These are phyloP conservation scores for Muscidifurax raptorellus DNA, from an alignment of 1,140 invertebrate species.

Conservation along the genomic window DNA sequence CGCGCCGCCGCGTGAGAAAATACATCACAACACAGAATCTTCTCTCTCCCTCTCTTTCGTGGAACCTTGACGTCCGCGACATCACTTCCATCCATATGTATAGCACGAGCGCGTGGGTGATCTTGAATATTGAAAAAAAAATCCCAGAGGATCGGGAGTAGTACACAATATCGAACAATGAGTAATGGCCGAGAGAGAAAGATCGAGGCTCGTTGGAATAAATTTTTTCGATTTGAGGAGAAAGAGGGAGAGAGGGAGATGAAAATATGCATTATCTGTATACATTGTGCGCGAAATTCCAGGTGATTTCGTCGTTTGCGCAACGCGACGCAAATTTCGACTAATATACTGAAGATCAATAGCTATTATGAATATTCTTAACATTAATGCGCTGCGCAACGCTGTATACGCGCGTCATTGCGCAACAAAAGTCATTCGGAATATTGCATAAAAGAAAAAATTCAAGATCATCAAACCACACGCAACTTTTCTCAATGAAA, in stretches of 20 bases:
- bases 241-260: neutral
- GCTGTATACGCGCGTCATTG: too few species aligned
- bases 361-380: too few species aligned
- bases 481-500: too few species aligned
- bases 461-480: too few species aligned
- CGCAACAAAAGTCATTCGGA: too few species aligned
- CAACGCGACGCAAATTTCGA: too few species aligned
- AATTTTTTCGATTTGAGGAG: constrained; percentile 32
- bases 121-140: constrained; percentile 67
- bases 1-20: constrained; percentile 49
- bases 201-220: too few species aligned
- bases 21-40: constrained; percentile 28
- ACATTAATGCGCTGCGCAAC: too few species aligned
- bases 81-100: constrained; percentile 37
- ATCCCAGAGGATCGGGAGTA: constrained; percentile 37
- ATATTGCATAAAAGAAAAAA: too few species aligned
- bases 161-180: constrained; percentile 56
- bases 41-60: constrained; percentile 6
- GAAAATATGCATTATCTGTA: too few species aligned
- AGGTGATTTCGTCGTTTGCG: too few species aligned
- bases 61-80: neutral
- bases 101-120: constrained; percentile 61
- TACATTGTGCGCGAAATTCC: neutral
- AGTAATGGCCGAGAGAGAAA: constrained; percentile 65
- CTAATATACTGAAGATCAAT: too few species aligned